Evolutionary conservation across 2,113 vertebrate genomes (phyloP).

Genomic region (Marmota monax): DNA sequence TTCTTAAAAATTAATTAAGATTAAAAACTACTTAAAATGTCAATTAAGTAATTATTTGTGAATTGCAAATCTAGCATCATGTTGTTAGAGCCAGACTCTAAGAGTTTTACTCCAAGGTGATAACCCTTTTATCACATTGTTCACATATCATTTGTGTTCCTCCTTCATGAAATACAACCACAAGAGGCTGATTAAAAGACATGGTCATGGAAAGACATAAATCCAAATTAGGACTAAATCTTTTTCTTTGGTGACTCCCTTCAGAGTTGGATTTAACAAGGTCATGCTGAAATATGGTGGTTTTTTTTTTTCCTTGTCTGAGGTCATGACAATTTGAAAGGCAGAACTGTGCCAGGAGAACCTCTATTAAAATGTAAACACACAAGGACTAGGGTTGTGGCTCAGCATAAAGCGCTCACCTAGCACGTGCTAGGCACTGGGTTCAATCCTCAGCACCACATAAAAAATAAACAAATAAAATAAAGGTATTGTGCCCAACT

Average conservation of each 20-base stretch:
- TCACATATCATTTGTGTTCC: not conserved
- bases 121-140: not conserved
- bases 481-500: too few relatives aligned
- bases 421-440: too few relatives aligned
- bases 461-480: too few relatives aligned
- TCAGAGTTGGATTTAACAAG: not conserved
- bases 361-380: constrained; percentile 31
- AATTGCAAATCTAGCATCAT: not conserved
- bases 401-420: too few relatives aligned
- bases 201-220: not conserved
- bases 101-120: not conserved
- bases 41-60: constrained; percentile 31
- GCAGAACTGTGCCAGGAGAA: not conserved
- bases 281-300: not conserved
- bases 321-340: not conserved
- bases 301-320: not conserved
- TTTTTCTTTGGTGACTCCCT: not conserved
- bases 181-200: constrained; percentile 14
- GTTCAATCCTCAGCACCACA: too few relatives aligned
- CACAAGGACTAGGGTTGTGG: not conserved
- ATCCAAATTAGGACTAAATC: constrained; percentile 8
- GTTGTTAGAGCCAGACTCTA: not conserved
- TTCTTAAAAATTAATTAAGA: not conserved
- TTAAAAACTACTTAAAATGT: not conserved
- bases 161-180: constrained; percentile 47